Base-by-base conservation (phyloP, 2,888 invertebrate genomes). In the Argyresthia goedartella region DNA sequence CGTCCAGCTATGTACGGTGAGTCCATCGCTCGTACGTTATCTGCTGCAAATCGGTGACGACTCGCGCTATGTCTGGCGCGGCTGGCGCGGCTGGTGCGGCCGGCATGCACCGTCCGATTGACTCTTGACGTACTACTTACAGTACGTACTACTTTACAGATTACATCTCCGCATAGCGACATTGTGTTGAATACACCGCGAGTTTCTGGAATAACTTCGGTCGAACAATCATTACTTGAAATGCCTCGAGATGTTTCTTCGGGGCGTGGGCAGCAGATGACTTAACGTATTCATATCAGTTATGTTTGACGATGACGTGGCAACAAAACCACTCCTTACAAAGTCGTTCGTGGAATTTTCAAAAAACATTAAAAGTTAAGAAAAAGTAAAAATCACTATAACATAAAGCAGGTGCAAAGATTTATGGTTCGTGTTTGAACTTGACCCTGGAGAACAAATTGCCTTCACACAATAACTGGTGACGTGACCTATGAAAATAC, bases 391-490 rank as follows among this genome's bases (percentile, higher is more conserved):
- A 25, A 25, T 25, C 6, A 25, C 25, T 25, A 25, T 25, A 48
- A 48, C 36, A 36, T 25, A 47, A 56, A 58, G 56, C 60, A 61
- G 59, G 60, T 60, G 63, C 51, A 56, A 56, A 62, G 62, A 63
- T 61, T 61, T 63, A 67, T 59, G 55, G 59, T 56, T 53, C 55
- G 55, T 56, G 52, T 56, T 71, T 79, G 74, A 76, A 77, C 76
- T 66, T 68, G 68, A 71, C 75, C 73, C 62, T 59, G 59, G 25
- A 53, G 62, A 62, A 65, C 69, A 64, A 72, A 67, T 72, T 66
- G 65, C 62, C 62, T 63, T 58, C 60, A 76, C 76, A 73, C 76
- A 73, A 68, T 68, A 65, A 8, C 43, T 49, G 75, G 67, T 69
- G 81, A 78, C 73, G 68, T 64, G 67, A 59, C 65, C 54, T 58